Percentiles rank a stretch among this genome's conserved stretches.
These are phyloP conservation scores for Rostratula benghalensis DNA, from an alignment of 2,113 vertebrate genomes.

Conservation along the genomic window DNA sequence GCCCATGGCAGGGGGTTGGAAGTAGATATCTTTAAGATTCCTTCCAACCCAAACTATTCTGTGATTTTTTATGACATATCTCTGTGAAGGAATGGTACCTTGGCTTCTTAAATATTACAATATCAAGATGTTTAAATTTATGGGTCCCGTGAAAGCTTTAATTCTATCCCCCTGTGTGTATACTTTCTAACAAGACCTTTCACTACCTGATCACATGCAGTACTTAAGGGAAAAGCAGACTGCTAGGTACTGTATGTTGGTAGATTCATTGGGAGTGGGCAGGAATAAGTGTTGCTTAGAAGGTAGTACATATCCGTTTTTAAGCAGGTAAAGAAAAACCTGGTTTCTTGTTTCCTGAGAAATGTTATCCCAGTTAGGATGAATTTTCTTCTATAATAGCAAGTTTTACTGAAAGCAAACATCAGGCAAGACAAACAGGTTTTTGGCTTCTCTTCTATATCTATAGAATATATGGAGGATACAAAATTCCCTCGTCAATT, in stretches of 20 bases:
- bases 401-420: background rate
- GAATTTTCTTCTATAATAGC: conserved; percentile 18
- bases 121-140: background rate
- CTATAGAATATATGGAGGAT: background rate
- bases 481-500: background rate
- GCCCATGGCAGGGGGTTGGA: background rate
- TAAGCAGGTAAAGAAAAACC: background rate
- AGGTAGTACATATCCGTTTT: background rate
- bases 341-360: background rate
- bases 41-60: background rate
- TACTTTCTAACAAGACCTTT: background rate
- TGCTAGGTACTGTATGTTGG: background rate
- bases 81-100: background rate
- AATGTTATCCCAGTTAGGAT: background rate
- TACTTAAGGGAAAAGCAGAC: background rate
- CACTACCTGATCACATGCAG: background rate
- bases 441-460: background rate
- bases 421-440: background rate
- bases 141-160: background rate
- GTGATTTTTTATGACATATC: background rate
- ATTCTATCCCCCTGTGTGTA: background rate
- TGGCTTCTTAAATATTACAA: background rate
- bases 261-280: background rate
- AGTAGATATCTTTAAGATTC: background rate
- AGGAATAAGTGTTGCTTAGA: background rate